These are phyloP conservation scores for Papilio glaucus DNA, from an alignment of 1,140 invertebrate genomes.

Conservation along the genomic window DNA sequence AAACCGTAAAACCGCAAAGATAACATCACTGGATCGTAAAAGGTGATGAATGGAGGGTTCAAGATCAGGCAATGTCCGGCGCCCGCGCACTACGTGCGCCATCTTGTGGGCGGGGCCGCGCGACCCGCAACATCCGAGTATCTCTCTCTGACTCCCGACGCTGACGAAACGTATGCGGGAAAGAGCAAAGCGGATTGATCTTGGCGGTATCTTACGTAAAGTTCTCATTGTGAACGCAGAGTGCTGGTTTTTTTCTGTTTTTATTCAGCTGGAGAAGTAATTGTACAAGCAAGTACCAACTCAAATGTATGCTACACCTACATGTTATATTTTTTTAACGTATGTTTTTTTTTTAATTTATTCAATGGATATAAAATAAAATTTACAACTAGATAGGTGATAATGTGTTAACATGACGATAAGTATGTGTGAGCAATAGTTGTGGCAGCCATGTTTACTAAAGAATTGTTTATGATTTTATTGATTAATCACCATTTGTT, in stretches of 20 bases:
- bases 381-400: not conserved
- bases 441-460: constrained; percentile 60
- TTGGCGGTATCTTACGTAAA: constrained; percentile 2
- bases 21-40: constrained; percentile 75
- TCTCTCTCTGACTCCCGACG: constrained; percentile 49
- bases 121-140: constrained; percentile 42
- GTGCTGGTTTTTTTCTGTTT: constrained; percentile 25
- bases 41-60: constrained; percentile 78
- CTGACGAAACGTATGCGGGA: constrained; percentile 51
- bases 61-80: constrained; percentile 68
- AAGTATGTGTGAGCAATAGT: constrained; percentile 39
- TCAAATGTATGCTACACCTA: not conserved
- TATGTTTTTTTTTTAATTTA: not conserved
- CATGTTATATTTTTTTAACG: not conserved
- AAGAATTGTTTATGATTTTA: constrained; percentile 59
- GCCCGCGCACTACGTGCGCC: constrained; percentile 60
- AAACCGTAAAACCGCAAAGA: constrained; percentile 78
- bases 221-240: constrained; percentile 5
- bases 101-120: constrained; percentile 74
- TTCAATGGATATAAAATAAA: not conserved
- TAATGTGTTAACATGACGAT: constrained; percentile 37
- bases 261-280: constrained; percentile 26
- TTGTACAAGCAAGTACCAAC: not conserved
- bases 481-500: constrained; percentile 56
- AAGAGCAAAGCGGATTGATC: constrained; percentile 47